Conservation (phyloP, 2,888 invertebrate genomes). For the Slavum lentiscoides region DNA sequence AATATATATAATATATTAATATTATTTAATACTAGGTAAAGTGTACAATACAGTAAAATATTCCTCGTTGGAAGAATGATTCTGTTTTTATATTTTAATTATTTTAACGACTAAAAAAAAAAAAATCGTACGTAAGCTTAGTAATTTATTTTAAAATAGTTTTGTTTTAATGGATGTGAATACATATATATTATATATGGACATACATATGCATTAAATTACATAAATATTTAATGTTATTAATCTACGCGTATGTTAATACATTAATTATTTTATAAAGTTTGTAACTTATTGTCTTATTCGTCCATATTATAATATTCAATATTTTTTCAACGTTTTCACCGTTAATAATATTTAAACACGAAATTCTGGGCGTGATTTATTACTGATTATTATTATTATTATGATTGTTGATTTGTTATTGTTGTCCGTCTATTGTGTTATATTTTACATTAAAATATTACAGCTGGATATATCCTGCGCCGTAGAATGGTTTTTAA, state of each 20-base stretch:
- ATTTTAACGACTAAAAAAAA: too few species aligned
- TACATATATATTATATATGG: too few species aligned
- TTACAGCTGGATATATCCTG: not conserved
- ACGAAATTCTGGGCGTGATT: slow-evolving; percentile 14
- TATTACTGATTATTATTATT: slow-evolving; percentile 19
- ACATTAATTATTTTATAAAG: not conserved
- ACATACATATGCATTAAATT: not conserved
- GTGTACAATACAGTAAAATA: too few species aligned
- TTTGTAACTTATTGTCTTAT: too few species aligned
- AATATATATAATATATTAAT: too few species aligned
- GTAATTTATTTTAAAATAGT: too few species aligned
- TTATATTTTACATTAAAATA: not conserved
- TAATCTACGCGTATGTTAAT: not conserved
- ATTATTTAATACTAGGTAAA: too few species aligned
- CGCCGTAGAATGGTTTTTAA: slow-evolving; percentile 2
- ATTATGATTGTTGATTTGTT: not conserved
- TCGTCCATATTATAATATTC: not conserved
- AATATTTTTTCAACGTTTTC: not conserved
- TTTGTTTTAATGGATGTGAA: too few species aligned
- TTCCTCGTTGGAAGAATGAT: too few species aligned
- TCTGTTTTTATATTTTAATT: too few species aligned
- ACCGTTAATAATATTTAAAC: slow-evolving; percentile 12
- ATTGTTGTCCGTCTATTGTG: slow-evolving; percentile 16
- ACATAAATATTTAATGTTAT: not conserved
- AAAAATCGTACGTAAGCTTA: too few species aligned